Base-by-base conservation (phyloP, 1,140 invertebrate species). In the Microplitis demolitor region DNA sequence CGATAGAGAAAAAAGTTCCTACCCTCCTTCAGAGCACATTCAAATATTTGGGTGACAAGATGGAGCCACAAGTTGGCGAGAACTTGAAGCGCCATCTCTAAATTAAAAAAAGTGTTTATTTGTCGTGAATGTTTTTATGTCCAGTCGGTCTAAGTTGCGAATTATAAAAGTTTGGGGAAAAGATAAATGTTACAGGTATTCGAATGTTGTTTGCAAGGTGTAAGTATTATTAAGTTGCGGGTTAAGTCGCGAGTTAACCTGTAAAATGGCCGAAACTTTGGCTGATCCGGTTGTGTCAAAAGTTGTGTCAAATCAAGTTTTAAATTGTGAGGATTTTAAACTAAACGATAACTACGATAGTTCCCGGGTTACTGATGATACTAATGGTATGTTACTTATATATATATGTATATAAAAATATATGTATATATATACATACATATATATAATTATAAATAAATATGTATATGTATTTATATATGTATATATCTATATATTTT, bases 241-340 rank as follows among this genome's bases (percentile, higher is more conserved):
- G 78, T 78, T 78, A 77, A 79, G 39, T 45, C 74, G 75, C 58
- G 76, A 82, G 80, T 81, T 82, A 83, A 83, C 78, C 80, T 80
- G 77, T 67, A 82, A 83, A 82, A 83, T 83, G 81, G 81, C 81
- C 78, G 81, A 83, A 75, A 76, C 79, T 76, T 74, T 74, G 11
- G 39, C 11, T 63, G 79, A 78, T 74, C 66, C 76, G 63, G 73
- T 71, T 53, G 78, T 81, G 76, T 69, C 61, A 53, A 39, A 24
- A 69, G 56, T 73, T 24, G 53, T 77, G 72, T 76, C 79, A 64
- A 70, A 67, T 76, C 60, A 73, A 76, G 75, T 77, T 45, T 45
- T 45, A 74, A 45, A 66, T 74, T 76, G 79, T 72, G 37, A 66
- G 60, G 75, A 14, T 71, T 13, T 53, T n/a, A 66, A 60, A 60